Base-by-base conservation (phyloP, 2,797 vertebrate genomes). In the Halcyon leucocephala region DNA sequence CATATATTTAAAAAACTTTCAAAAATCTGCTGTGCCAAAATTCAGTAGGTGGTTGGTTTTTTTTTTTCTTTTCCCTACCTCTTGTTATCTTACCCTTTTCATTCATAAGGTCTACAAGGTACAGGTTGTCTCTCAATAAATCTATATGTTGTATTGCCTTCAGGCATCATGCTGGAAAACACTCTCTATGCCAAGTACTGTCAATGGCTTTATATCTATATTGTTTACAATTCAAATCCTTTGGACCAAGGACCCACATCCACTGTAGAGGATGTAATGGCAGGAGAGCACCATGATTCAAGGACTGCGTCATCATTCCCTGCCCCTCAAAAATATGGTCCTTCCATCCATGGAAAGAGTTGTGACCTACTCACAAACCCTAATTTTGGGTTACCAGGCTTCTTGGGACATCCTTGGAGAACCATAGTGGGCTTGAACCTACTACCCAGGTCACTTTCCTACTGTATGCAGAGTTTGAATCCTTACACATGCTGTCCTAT, bases 241-340 rank as follows among this genome's bases (percentile, higher is more conserved):
- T 69, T 57, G 31, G 39, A 22, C 7, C 12, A 58, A 67, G 37
- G 16, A 35, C 26, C 33, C 29, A 29, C 16, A 51, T 48, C 21
- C 19, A 39, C 64, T 89, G 18, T n/a, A 94, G 22, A 79, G 15
- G 18, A 82, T 3, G 4, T 33, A 39, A 18, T 3, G 21, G 14
- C 52, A 71, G 26, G n/a, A 60, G 39, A 67, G 29, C 42, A 48
- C 35, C 18, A 12, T 25, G 7, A 77, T 44, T 70, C 31, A 65
- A 69, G 10, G 16, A 24, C 28, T 3, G 1, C 33, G 7, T 54
- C 19, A 35, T 35, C 1, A 0, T 24, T 10, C 26, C 14, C 44
- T 62, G 33, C 31, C 49, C 6, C 26, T 74, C 39, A 41, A 31
- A 8, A 52, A 51, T 60, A 51, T 3, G 28, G 19, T 22, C 10